phyloP scores from a whole-genome alignment of 2,113 vertebrate species.

The Manacus vitellinus region DNA sequence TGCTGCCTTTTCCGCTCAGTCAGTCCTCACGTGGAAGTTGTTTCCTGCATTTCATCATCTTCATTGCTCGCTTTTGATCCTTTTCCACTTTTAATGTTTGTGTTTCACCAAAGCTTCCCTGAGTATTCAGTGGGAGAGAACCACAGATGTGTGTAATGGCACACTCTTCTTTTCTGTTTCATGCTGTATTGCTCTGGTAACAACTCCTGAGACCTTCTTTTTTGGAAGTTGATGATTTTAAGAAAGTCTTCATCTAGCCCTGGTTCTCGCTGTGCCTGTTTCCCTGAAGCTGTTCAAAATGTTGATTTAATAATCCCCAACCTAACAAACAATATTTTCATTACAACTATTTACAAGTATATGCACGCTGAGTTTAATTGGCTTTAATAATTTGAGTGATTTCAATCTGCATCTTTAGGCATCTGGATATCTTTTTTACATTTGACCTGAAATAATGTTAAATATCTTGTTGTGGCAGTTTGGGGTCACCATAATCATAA shows the following conservation, averaged over 20 bases:
- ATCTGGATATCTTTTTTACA: not conserved
- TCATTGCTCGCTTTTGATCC: not conserved
- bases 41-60: not conserved
- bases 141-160: not conserved
- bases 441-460: not conserved
- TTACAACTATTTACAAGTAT: not conserved
- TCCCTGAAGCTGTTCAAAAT: not conserved
- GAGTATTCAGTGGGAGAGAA: not conserved
- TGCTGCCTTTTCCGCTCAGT: not conserved
- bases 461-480: not conserved
- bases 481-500: not conserved
- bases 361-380: not conserved
- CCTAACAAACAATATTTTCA: not conserved
- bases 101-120: not conserved
- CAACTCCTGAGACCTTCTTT: not conserved
- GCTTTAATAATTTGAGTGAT: not conserved
- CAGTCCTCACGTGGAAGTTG: not conserved
- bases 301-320: not conserved
- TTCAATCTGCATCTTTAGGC: not conserved
- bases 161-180: not conserved
- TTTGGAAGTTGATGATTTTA: not conserved
- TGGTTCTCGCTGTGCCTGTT: not conserved
- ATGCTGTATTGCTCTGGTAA: not conserved
- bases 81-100: not conserved
- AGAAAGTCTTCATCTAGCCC: not conserved